Evolutionary conservation across 2,113 vertebrate genomes (phyloP), one percentile per base, ranked within the genome.

Genomic region (Brachyistius frenatus): DNA sequence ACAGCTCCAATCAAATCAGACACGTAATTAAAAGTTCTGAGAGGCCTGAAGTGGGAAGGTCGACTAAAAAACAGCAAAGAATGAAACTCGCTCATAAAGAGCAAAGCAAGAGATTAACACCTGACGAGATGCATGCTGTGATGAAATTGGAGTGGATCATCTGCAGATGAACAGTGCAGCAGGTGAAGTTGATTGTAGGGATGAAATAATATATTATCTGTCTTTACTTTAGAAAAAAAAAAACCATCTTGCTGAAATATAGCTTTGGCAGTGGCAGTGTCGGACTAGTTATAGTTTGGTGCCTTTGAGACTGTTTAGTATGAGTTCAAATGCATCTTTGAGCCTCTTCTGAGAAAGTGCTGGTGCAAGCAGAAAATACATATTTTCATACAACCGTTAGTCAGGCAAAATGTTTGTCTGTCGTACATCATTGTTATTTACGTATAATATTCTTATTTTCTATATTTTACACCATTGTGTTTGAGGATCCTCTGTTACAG

Each of bases 1-100:
- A 73, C 73, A 71, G 73, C 78, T 84, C 74, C 73, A 85, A 86
- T 91, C 80, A 88, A 86, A 86, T 84, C 82, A 75, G 77, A 86
- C 78, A 70, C 9, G 0, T 86, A 83, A 91, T 92, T 90, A 90
- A 89, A 88, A 83, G 71, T 83, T 87, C 73, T 84, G 75, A 83
- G 68, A 55, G 50, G 49, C 73, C 56, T 11, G 15, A 82, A 63
- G 37, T 15, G 36, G 56, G 78, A 86, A 91, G 85, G 85, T 91
- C 86, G 76, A 49, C 41, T 7, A 50, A 49, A 79, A 80, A 86
- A 80, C 30, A n/a, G 10, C 5, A 7, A 63, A 7, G 61, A 72
- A 76, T 70, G 10, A 65, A 78, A 49, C 5, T n/a, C 52, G 65
- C 72, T 81, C 54, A 69, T 52, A 44, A 71, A 69, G 57, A 83